Percentiles rank a stretch among this genome's conserved stretches.
Conservation (phyloP, 2,113 vertebrate species). For the Mus spicilegus region DNA sequence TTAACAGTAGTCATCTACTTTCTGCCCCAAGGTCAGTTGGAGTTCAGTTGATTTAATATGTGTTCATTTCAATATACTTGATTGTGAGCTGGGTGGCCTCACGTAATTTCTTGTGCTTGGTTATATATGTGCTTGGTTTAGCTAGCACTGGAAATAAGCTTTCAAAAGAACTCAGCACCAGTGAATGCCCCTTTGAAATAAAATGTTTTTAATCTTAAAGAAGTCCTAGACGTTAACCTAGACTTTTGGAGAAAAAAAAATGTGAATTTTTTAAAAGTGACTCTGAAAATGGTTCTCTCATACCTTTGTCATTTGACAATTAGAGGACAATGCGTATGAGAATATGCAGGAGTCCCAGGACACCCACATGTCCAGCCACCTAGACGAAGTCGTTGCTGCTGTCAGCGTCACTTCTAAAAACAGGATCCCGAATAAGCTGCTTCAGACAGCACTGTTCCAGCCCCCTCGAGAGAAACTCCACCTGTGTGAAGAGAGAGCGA, state of each 20-base stretch:
- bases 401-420: conserved; percentile 47
- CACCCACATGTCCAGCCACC: conserved; percentile 57
- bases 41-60: background rate
- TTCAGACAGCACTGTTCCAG: conserved; percentile 64
- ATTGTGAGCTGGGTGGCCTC: background rate
- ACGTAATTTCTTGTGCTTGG: background rate
- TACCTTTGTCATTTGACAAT: conserved; percentile 28
- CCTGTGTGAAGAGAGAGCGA: conserved; percentile 67
- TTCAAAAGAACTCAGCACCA: background rate
- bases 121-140: background rate
- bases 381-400: conserved; percentile 70
- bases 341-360: conserved; percentile 76
- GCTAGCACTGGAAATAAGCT: background rate
- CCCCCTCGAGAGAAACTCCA: conserved; percentile 76
- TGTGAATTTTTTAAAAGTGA: background rate
- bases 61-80: background rate
- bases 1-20: background rate
- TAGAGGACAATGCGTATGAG: conserved; percentile 69
- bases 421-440: conserved; percentile 26
- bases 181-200: background rate
- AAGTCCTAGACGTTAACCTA: background rate
- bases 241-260: background rate
- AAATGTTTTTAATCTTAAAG: conserved; percentile 3
- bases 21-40: background rate
- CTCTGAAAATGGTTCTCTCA: background rate